Evolutionary conservation across 2,113 vertebrate genomes (phyloP).

Genomic region (Thunnus maccoyii): DNA sequence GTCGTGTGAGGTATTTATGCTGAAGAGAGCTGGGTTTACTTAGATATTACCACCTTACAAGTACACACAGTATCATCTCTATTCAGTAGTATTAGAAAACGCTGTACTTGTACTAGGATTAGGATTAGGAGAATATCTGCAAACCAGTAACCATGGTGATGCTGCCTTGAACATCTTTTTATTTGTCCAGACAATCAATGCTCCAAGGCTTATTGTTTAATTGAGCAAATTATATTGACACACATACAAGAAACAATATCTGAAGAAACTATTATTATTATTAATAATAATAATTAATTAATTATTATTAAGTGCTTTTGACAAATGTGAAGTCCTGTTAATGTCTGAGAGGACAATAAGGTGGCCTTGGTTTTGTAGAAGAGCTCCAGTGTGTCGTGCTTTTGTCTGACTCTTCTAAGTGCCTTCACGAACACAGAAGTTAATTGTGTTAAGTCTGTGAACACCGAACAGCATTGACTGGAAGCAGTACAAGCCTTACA

Average conservation of each 20-base stretch:
- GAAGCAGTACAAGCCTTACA: slow-evolving; percentile 10
- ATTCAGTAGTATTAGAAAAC: slow-evolving; percentile 29
- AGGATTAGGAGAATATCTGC: slow-evolving; percentile 3
- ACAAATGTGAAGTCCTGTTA: slow-evolving; percentile 1
- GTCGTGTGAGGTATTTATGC: neutral
- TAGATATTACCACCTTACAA: slow-evolving; percentile 2
- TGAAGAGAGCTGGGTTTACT: slow-evolving; percentile 10
- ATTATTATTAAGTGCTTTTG: slow-evolving; percentile 15
- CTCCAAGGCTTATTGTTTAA: neutral
- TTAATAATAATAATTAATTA: no score
- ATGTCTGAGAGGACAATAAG: neutral
- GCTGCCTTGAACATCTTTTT: neutral
- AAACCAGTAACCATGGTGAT: neutral
- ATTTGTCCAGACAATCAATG: slow-evolving; percentile 10
- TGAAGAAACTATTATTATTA: neutral
- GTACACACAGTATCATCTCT: slow-evolving; percentile 19
- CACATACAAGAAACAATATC: neutral
- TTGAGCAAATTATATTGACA: neutral
- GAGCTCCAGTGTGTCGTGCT: neutral
- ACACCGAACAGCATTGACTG: neutral
- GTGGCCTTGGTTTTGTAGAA: neutral
- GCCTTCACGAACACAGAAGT: slow-evolving; percentile 44
- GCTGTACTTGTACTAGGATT: slow-evolving; percentile 24
- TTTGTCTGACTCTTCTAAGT: slow-evolving; percentile 21
- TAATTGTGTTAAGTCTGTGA: neutral